Evolutionary conservation across 2,113 vertebrate genomes (phyloP).

Genomic region (Stercorarius parasiticus): DNA sequence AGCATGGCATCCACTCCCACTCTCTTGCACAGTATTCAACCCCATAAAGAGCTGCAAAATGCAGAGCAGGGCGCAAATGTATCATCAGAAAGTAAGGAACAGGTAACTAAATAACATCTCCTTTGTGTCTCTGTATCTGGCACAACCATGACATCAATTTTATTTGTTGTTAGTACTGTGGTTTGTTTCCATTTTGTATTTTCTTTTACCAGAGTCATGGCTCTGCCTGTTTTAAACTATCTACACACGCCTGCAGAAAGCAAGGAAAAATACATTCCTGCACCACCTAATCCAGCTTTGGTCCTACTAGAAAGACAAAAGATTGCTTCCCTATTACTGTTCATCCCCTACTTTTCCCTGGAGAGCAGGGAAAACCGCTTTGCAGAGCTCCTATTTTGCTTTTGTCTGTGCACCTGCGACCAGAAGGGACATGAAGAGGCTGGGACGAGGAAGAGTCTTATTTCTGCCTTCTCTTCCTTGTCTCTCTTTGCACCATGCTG

Average conservation of each 20-base stretch:
- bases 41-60: neutral
- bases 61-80: neutral
- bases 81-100: neutral
- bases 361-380: neutral
- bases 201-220: neutral
- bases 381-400: neutral
- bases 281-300: neutral
- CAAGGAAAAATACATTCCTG: neutral
- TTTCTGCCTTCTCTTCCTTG: neutral
- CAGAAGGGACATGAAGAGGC: neutral
- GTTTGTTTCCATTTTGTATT: neutral
- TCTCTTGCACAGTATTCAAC: neutral
- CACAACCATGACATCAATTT: rapidly evolving
- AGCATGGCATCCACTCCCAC: neutral
- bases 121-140: neutral
- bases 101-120: neutral
- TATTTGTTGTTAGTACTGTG: neutral
- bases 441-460: neutral
- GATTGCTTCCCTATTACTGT: neutral
- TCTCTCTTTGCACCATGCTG: neutral
- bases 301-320: neutral
- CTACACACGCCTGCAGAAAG: neutral
- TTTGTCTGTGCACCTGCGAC: neutral
- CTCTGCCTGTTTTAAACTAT: neutral
- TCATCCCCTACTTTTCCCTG: neutral